Conservation (phyloP, 1,140 invertebrate genomes). For the Drosophila fuyamai region DNA sequence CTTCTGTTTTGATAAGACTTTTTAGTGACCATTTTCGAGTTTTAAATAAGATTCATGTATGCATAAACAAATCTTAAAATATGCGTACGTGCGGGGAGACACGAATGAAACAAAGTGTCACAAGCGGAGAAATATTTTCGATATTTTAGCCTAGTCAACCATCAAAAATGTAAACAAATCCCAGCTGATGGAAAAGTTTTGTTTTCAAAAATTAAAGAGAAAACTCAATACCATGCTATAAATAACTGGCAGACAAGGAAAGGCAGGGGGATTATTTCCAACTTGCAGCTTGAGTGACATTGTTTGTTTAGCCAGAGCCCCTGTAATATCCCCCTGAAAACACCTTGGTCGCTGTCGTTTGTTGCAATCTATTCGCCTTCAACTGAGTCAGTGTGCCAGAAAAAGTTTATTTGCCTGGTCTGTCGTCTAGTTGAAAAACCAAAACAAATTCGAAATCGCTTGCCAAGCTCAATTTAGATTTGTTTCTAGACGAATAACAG, state of each 20-base stretch:
- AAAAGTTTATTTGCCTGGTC: conserved; percentile 69
- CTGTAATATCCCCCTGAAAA: background rate
- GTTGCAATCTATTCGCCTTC: conserved; percentile 62
- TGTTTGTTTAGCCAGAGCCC: conserved; percentile 30
- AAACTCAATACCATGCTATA: background rate
- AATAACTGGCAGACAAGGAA: conserved; percentile 8
- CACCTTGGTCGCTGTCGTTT: conserved; percentile 56
- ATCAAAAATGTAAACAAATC: conserved; percentile 22
- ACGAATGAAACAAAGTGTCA: conserved; percentile 15
- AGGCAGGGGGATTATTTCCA: background rate
- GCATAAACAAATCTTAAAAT: conserved; percentile 1
- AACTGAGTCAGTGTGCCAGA: conserved; percentile 77
- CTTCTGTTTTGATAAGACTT: conserved; percentile 1
- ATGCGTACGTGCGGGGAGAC: conserved; percentile 51
- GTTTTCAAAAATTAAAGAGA: background rate
- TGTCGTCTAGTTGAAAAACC: conserved; percentile 35
- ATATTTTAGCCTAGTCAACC: conserved; percentile 5
- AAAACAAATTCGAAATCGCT: conserved; percentile 50
- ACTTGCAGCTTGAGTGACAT: conserved; percentile 6
- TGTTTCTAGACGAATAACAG: conserved; percentile 25
- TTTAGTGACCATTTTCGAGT: background rate
- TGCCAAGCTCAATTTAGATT: conserved; percentile 52
- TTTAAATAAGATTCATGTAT: conserved; percentile 5
- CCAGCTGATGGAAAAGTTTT: conserved; percentile 21
- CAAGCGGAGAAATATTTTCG: conserved; percentile 3